Evolutionary conservation across 2,888 invertebrate species (phyloP).

Genomic region (Drosophila ezoana): DNA sequence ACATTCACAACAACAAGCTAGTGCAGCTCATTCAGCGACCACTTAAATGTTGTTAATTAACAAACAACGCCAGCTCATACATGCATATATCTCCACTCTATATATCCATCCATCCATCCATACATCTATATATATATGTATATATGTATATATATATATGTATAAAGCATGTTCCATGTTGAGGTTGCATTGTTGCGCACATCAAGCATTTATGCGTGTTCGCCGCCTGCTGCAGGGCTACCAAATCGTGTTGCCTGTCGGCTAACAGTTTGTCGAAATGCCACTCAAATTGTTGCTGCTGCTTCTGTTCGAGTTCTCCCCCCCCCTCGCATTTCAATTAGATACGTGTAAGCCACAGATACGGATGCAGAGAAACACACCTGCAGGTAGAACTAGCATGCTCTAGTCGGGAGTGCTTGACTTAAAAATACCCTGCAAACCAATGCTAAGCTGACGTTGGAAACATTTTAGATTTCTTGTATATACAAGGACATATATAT

Average conservation of each 20-base stretch:
- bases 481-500: too few relatives aligned
- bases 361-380: not conserved
- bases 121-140: not conserved
- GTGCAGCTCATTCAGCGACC: slow-evolving; percentile 33
- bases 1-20: slow-evolving; percentile 4
- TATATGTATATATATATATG: not conserved
- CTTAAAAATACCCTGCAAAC: not conserved
- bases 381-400: not conserved
- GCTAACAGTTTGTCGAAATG: slow-evolving; percentile 25
- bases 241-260: slow-evolving; percentile 25
- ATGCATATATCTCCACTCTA: not conserved
- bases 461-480: too few relatives aligned
- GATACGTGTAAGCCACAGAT: slow-evolving; percentile 7
- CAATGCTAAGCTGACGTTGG: too few relatives aligned
- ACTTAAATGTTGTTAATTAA: slow-evolving; percentile 56
- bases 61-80: slow-evolving; percentile 26
- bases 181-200: slow-evolving; percentile 28
- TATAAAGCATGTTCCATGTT: slow-evolving; percentile 1
- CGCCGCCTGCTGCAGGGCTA: slow-evolving; percentile 5
- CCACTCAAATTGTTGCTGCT: slow-evolving; percentile 12
- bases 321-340: slow-evolving; percentile 25
- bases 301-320: not conserved
- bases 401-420: not conserved
- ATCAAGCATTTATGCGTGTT: slow-evolving; percentile 40
- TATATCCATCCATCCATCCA: not conserved